phyloP scores from a whole-genome alignment of 2,797 vertebrate species.

The Apogon hyalosoma region DNA sequence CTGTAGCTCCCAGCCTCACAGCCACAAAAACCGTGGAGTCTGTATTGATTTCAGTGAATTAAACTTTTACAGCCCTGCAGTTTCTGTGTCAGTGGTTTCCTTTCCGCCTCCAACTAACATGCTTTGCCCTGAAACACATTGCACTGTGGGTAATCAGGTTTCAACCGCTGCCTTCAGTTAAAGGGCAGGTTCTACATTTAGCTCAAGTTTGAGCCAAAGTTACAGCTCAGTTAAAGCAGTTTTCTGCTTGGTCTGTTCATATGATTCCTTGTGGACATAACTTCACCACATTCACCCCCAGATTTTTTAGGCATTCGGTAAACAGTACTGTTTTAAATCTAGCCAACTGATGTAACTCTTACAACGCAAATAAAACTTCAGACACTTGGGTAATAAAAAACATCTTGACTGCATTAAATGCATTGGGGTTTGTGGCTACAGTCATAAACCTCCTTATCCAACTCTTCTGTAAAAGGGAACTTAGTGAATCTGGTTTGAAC shows the following conservation, averaged over 20 bases:
- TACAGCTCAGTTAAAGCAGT: not conserved
- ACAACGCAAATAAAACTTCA: too few relatives aligned
- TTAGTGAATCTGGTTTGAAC: too few relatives aligned
- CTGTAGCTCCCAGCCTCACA: slow-evolving; percentile 6
- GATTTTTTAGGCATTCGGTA: not conserved
- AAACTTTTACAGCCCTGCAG: slow-evolving; percentile 39
- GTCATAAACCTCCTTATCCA: too few relatives aligned
- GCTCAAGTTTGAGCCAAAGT: slow-evolving; percentile 4
- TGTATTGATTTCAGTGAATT: slow-evolving; percentile 51
- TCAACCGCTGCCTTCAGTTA: slow-evolving; percentile 17
- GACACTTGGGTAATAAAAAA: too few relatives aligned
- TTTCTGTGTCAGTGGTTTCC: slow-evolving; percentile 40
- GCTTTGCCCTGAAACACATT: not conserved
- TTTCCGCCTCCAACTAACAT: slow-evolving; percentile 8
- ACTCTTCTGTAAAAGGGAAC: too few relatives aligned
- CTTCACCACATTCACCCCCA: not conserved
- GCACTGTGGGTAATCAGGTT: slow-evolving; percentile 11
- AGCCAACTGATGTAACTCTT: not conserved
- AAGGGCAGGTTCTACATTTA: not conserved
- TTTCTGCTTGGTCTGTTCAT: not conserved
- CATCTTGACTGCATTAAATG: too few relatives aligned
- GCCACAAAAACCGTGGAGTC: slow-evolving; percentile 6
- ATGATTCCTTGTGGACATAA: not conserved
- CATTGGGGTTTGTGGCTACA: too few relatives aligned
- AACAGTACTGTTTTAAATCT: not conserved